Evolutionary conservation across 2,888 invertebrate genomes (phyloP).

Genomic region (Acanthosepion lycidas): DNA sequence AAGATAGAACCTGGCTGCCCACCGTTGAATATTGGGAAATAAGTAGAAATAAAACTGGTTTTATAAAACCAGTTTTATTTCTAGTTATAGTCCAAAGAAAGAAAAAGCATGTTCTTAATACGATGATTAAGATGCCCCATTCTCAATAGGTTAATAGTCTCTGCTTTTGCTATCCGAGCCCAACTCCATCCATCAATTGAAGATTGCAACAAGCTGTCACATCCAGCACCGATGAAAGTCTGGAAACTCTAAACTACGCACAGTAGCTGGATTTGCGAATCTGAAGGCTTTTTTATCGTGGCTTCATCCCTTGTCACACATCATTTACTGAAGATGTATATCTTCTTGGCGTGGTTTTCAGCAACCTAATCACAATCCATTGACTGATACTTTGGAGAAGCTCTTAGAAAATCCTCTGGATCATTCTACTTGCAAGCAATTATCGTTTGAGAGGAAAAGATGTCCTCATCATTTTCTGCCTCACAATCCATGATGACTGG

Average conservation of each 20-base stretch:
- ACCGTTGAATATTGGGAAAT: slow-evolving; percentile 79
- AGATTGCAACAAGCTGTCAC: slow-evolving; percentile 78
- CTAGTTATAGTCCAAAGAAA: slow-evolving; percentile 77
- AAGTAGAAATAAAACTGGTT: slow-evolving; percentile 82
- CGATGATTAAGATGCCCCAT: slow-evolving; percentile 23
- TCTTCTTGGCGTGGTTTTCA: slow-evolving; percentile 82
- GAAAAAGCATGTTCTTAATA: slow-evolving; percentile 77
- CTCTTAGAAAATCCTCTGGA: slow-evolving; percentile 54
- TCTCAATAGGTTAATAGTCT: neutral
- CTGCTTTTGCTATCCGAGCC: neutral
- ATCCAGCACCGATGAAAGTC: slow-evolving; percentile 82
- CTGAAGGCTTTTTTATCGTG: slow-evolving; percentile 80
- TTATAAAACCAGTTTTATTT: too few species aligned
- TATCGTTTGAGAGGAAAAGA: too few species aligned
- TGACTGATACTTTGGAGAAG: slow-evolving; percentile 65
- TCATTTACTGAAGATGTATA: slow-evolving; percentile 86
- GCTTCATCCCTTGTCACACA: slow-evolving; percentile 78
- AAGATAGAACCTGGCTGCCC: slow-evolving; percentile 83
- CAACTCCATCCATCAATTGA: neutral
- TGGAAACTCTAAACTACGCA: slow-evolving; percentile 80
- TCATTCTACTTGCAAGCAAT: slow-evolving; percentile 53
- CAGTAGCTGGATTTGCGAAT: slow-evolving; percentile 81
- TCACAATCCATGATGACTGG: too few species aligned
- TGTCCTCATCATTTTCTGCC: too few species aligned
- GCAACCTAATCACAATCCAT: slow-evolving; percentile 80